Percentiles rank a stretch among this genome's conserved stretches.
Conservation (phyloP, 2,113 vertebrate genomes). For the Cebidichthys violaceus region DNA sequence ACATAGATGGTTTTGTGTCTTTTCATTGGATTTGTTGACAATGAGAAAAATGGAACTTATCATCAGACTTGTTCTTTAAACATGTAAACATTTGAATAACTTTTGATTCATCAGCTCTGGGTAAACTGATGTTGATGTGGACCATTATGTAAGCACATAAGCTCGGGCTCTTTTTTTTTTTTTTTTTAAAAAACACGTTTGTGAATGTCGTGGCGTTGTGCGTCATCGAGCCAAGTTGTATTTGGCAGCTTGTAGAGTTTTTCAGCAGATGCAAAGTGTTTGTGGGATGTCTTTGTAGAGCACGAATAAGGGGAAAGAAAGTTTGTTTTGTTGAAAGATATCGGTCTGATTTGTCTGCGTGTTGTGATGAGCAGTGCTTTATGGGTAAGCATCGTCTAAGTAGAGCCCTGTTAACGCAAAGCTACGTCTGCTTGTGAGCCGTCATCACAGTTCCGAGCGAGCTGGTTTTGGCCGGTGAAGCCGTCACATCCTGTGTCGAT, state of each 20-base stretch:
- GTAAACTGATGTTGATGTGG: slow-evolving; percentile 22
- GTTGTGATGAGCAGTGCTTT: background rate
- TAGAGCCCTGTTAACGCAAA: background rate
- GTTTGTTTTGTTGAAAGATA: background rate
- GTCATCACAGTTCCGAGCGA: too few species aligned
- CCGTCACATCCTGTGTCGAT: background rate
- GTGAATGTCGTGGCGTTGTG: background rate
- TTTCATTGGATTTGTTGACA: background rate
- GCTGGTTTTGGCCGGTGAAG: background rate
- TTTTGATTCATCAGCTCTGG: slow-evolving; percentile 1
- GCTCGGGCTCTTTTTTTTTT: background rate
- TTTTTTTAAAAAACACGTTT: too few species aligned
- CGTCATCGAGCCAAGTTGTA: background rate
- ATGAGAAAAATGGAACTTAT: background rate
- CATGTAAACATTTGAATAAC: background rate
- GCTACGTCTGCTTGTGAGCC: background rate
- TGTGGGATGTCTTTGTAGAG: background rate
- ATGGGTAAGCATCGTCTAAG: background rate
- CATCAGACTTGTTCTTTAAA: background rate
- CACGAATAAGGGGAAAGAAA: background rate
- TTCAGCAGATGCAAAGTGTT: background rate
- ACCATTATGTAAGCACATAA: slow-evolving; percentile 48
- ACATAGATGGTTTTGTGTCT: background rate
- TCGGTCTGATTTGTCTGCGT: background rate
- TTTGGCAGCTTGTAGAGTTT: background rate